Conservation (phyloP, 2,888 invertebrate genomes). For the Hydropsyche betteni region DNA sequence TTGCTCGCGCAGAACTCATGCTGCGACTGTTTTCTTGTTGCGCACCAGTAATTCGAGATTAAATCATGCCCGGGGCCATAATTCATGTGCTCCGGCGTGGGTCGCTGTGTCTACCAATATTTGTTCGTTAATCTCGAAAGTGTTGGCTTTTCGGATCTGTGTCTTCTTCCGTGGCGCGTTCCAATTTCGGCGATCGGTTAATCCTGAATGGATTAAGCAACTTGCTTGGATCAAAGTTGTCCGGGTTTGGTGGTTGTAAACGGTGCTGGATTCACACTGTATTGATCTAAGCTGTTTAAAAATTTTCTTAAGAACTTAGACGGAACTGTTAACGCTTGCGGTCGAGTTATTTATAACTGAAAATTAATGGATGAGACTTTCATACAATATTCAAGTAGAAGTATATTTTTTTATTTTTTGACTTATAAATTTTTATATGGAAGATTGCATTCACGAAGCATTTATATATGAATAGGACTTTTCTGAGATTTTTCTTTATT, state of each 20-base stretch:
- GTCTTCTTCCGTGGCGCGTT: no score
- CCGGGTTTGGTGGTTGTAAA: not conserved
- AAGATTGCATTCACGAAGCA: no score
- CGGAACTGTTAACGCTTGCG: no score
- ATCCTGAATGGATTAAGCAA: not conserved
- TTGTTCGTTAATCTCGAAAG: not conserved
- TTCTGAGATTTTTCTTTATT: no score
- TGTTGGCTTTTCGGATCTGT: constrained; percentile 5
- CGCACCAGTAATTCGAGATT: not conserved
- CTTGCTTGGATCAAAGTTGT: constrained; percentile 5
- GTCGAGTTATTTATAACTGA: no score
- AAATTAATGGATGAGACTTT: no score
- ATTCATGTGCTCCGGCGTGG: not conserved
- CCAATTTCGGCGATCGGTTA: constrained; percentile 5
- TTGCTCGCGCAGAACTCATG: constrained; percentile 32
- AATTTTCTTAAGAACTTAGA: no score
- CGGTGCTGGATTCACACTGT: not conserved
- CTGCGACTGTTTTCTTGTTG: not conserved
- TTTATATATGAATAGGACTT: no score
- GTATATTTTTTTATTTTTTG: no score
- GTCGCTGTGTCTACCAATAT: not conserved
- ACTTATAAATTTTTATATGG: no score
- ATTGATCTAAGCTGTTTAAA: no score
- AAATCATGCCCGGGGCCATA: not conserved
- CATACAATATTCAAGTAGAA: no score